phyloP scores from a whole-genome alignment of 2,113 vertebrate genomes.

The Melanocharis versteri region DNA sequence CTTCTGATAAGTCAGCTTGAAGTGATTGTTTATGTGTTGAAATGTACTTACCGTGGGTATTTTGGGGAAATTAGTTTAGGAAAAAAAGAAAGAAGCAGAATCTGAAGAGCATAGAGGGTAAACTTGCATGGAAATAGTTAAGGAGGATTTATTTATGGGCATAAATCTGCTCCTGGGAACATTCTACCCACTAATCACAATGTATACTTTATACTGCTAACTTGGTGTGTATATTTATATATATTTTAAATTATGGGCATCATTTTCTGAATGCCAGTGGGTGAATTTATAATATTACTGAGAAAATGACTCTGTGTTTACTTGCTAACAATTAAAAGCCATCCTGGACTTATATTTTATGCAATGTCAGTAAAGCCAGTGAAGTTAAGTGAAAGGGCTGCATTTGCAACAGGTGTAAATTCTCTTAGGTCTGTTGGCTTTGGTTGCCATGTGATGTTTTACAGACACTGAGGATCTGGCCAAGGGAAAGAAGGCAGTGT shows the following conservation, averaged over 20 bases:
- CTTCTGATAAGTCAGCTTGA: constrained; percentile 17
- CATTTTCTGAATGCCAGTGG: neutral
- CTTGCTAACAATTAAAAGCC: neutral
- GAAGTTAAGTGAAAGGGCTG: neutral
- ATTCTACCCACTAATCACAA: neutral
- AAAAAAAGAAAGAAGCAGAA: neutral
- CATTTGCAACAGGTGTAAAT: neutral
- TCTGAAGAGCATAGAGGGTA: neutral
- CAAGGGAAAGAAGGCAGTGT: neutral
- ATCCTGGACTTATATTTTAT: neutral
- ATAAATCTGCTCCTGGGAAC: neutral
- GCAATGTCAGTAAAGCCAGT: neutral
- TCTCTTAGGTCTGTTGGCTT: neutral
- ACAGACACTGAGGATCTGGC: neutral
- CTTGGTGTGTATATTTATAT: neutral
- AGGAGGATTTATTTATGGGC: neutral
- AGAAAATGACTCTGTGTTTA: neutral
- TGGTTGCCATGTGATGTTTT: neutral
- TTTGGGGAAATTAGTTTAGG: neutral
- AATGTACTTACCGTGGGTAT: neutral
- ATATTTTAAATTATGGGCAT: neutral
- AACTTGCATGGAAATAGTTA: neutral
- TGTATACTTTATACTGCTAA: neutral
- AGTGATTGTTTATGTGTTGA: neutral
- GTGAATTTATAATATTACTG: neutral